These are phyloP conservation scores for Zygothrica quintamaculata DNA, from an alignment of 2,888 invertebrate genomes.

Conservation along the genomic window DNA sequence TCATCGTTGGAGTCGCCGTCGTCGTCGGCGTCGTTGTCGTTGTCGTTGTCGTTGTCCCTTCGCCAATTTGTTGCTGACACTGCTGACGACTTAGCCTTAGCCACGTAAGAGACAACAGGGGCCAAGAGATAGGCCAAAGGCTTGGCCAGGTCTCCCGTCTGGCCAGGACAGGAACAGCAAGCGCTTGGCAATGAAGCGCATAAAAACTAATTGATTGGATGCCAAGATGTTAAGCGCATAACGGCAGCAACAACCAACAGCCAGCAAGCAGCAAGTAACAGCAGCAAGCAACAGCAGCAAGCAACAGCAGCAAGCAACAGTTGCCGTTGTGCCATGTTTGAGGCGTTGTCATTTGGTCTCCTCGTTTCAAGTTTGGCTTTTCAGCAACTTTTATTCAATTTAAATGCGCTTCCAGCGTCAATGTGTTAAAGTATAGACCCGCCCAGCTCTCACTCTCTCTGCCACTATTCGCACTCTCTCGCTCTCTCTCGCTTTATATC, in stretches of 20 bases:
- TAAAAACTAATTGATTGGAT: conserved; percentile 81
- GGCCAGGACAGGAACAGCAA: conserved; percentile 32
- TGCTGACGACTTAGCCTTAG: conserved; percentile 63
- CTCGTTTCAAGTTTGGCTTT: conserved; percentile 44
- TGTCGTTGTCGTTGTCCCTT: conserved; percentile 63
- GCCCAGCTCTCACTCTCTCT: conserved; percentile 34
- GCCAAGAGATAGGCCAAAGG: conserved; percentile 25
- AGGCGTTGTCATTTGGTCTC: conserved; percentile 60
- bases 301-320: conserved; percentile 38
- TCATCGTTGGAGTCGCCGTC: conserved; percentile 38
- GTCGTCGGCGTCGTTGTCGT: conserved; percentile 51
- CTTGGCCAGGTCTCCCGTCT: conserved; percentile 60
- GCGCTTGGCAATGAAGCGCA: conserved; percentile 73
- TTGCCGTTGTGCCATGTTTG: conserved; percentile 53
- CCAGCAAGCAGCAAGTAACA: conserved; percentile 23
- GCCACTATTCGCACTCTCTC: too few relatives aligned
- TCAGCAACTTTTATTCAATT: conserved; percentile 75
- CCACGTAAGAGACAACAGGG: conserved; percentile 7
- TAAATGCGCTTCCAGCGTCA: conserved; percentile 74
- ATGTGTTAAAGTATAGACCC: conserved; percentile 38
- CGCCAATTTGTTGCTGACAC: conserved; percentile 79
- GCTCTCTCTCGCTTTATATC: too few relatives aligned
- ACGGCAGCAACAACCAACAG: conserved; percentile 57
- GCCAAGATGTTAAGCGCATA: conserved; percentile 77
- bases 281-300: conserved; percentile 14